Evolutionary conservation across 2,113 vertebrate genomes (phyloP).

Genomic region (Zosterops lateralis): DNA sequence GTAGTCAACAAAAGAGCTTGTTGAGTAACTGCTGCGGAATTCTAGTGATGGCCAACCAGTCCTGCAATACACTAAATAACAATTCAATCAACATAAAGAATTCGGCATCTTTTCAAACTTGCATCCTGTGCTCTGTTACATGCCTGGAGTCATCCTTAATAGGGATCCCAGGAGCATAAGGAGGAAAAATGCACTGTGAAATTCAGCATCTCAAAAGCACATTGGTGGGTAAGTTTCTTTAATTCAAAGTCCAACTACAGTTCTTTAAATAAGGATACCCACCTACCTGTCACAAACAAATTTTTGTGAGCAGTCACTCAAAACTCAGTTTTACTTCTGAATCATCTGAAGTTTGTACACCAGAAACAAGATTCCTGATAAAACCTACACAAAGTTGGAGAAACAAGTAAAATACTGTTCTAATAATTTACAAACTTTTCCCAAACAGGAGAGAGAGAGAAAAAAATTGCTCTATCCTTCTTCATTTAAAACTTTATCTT

Average conservation of each 20-base stretch:
- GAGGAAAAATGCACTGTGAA: neutral
- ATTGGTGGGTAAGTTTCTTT: neutral
- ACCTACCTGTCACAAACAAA: neutral
- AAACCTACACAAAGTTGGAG: neutral
- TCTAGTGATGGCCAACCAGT: neutral
- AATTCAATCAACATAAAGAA: neutral
- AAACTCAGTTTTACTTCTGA: neutral
- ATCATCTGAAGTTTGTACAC: neutral
- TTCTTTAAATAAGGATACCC: neutral
- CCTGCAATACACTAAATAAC: neutral
- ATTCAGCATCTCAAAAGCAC: neutral
- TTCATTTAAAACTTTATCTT: neutral
- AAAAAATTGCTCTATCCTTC: rapidly evolving
- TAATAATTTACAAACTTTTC: neutral
- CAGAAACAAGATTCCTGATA: neutral
- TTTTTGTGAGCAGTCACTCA: neutral
- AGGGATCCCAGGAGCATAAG: neutral
- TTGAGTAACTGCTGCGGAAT: neutral
- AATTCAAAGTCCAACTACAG: neutral
- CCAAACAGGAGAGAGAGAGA: neutral
- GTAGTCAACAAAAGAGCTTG: neutral
- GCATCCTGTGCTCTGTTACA: neutral
- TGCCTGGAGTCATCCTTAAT: neutral
- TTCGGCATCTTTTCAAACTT: neutral
- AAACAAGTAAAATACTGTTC: neutral